Conservation (phyloP, 2,797 vertebrate species). For the Enteromius fasciolatus region DNA sequence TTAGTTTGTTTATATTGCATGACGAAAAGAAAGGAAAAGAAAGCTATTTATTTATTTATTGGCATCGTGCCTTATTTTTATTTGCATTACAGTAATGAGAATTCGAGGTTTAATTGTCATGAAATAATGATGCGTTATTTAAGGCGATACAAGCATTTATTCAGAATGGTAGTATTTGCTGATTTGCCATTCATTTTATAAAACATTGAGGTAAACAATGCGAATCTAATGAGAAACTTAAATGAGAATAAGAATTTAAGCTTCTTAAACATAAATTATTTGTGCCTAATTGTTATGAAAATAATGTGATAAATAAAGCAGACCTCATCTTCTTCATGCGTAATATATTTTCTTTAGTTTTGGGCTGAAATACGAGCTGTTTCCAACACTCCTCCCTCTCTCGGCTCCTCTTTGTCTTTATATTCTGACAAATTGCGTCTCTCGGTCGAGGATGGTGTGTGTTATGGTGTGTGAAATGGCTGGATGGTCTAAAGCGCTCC, state of each 20-base stretch:
- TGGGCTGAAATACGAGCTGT: background rate
- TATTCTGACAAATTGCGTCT: slow-evolving; percentile 19
- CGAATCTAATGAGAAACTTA: background rate
- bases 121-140: background rate
- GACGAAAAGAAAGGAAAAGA: background rate
- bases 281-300: background rate
- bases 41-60: background rate
- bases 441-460: background rate
- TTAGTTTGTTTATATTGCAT: background rate
- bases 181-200: background rate
- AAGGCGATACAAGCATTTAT: background rate
- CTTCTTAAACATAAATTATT: background rate
- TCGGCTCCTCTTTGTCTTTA: slow-evolving; percentile 10
- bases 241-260: background rate
- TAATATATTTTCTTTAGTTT: background rate
- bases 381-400: background rate
- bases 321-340: background rate
- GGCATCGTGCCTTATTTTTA: background rate
- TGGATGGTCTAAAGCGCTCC: slow-evolving; percentile 14
- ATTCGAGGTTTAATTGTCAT: background rate
- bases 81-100: background rate
- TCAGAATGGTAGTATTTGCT: background rate
- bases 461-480: slow-evolving; percentile 51
- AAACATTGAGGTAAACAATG: background rate
- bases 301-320: background rate